Percentiles rank a stretch among this genome's conserved stretches.
Conservation (phyloP, 2,888 invertebrate genomes). For the Mythimna loreyi region DNA sequence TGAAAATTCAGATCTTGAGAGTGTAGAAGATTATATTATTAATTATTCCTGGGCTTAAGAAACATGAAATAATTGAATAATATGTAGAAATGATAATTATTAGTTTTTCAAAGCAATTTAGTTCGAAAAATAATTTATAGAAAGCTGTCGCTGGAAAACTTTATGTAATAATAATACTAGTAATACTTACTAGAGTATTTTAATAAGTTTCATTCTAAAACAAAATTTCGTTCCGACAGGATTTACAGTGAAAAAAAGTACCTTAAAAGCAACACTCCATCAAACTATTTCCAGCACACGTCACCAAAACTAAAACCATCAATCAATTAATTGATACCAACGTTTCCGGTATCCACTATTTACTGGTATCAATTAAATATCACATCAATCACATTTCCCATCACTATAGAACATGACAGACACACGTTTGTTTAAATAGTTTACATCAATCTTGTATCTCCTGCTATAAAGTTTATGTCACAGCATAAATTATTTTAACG, state of each 20-base stretch:
- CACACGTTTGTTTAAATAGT: conserved; percentile 42
- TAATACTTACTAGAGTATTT: no score
- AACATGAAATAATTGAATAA: no score
- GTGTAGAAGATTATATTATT: no score
- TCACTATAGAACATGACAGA: conserved; percentile 35
- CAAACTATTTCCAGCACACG: background rate
- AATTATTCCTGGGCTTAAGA: no score
- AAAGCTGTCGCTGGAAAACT: no score
- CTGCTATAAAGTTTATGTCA: conserved; percentile 43
- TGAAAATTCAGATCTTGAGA: no score
- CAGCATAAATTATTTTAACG: conserved; percentile 45
- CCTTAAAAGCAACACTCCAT: background rate
- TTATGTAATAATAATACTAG: no score
- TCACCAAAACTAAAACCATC: conserved; percentile 9
- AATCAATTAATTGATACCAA: conserved; percentile 17
- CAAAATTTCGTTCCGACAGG: background rate
- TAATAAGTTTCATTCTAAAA: no score
- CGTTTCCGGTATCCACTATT: background rate
- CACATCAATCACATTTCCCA: conserved; percentile 33
- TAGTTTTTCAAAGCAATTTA: no score
- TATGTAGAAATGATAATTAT: no score
- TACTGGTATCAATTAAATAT: conserved; percentile 25
- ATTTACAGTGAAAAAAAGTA: no score
- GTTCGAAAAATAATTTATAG: no score
- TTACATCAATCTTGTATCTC: conserved; percentile 34